Conservation (phyloP, 2,113 vertebrate genomes). For the Amazona guildingii region DNA sequence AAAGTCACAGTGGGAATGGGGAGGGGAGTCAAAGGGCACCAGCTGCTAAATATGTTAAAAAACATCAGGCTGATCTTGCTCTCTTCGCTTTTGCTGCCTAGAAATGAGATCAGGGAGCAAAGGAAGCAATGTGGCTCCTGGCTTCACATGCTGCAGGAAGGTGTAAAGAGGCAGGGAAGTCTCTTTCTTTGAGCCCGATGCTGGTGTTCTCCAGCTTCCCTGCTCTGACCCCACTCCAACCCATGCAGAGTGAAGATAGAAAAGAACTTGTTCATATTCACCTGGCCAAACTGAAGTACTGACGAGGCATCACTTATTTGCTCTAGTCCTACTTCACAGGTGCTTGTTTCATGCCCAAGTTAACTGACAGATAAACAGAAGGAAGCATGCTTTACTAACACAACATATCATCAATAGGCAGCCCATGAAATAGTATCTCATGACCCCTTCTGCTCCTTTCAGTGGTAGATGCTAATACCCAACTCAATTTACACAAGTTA, state of each 20-base stretch:
- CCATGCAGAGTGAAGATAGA: neutral
- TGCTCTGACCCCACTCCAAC: neutral
- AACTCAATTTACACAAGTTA: neutral
- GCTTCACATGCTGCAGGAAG: neutral
- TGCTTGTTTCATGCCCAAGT: neutral
- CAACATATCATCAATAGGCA: rapidly evolving
- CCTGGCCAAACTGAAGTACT: neutral
- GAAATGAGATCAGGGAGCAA: neutral
- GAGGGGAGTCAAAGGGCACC: slow-evolving; percentile 42
- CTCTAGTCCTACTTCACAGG: rapidly evolving
- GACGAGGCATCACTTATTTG: rapidly evolving
- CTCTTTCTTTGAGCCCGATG: neutral
- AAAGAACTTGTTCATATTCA: neutral
- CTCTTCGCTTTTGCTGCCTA: neutral
- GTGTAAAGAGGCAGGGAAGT: neutral
- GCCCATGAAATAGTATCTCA: rapidly evolving
- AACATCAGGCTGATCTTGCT: neutral
- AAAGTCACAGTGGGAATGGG: slow-evolving; percentile 28
- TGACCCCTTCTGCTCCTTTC: neutral
- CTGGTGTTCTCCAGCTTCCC: slow-evolving; percentile 1
- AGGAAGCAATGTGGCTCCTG: neutral
- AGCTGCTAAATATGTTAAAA: neutral
- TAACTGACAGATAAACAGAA: neutral
- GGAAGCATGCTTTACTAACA: neutral
- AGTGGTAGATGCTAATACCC: neutral